These are phyloP conservation scores for Herpetotheres cachinnans DNA, from an alignment of 2,113 vertebrate species.

Conservation along the genomic window DNA sequence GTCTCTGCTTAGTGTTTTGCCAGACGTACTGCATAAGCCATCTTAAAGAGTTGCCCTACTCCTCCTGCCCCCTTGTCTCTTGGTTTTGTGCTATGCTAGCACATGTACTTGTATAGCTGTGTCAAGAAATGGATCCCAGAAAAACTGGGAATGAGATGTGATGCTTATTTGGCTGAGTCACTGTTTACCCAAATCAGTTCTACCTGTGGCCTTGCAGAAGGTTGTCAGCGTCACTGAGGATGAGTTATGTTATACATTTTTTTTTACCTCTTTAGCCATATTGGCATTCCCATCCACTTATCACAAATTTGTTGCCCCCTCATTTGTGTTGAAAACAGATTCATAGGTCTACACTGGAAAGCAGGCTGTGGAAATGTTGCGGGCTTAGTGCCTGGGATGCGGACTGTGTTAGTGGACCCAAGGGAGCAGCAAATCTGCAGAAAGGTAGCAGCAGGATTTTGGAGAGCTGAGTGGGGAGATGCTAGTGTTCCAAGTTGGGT, in stretches of 20 bases:
- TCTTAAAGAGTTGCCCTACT: background rate
- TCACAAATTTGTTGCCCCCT: background rate
- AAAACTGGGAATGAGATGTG: background rate
- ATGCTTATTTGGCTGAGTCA: background rate
- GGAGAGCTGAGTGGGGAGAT: background rate
- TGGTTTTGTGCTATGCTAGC: background rate
- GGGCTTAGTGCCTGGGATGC: background rate
- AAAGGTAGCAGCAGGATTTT: background rate
- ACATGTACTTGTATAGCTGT: fast-evolving
- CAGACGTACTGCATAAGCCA: fast-evolving
- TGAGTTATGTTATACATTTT: fast-evolving
- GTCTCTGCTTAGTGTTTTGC: background rate
- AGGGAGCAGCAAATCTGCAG: background rate
- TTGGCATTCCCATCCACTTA: background rate
- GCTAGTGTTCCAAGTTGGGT: background rate
- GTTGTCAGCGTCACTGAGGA: background rate
- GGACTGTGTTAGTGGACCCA: background rate
- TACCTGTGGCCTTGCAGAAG: background rate
- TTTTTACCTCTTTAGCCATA: background rate
- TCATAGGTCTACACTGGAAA: background rate
- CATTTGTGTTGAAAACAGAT: background rate
- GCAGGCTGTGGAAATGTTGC: background rate
- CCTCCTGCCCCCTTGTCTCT: background rate
- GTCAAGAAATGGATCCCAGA: background rate
- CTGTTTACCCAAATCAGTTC: background rate